Evolutionary conservation across 2,797 vertebrate species (phyloP).

Genomic region (Characodon lateralis): DNA sequence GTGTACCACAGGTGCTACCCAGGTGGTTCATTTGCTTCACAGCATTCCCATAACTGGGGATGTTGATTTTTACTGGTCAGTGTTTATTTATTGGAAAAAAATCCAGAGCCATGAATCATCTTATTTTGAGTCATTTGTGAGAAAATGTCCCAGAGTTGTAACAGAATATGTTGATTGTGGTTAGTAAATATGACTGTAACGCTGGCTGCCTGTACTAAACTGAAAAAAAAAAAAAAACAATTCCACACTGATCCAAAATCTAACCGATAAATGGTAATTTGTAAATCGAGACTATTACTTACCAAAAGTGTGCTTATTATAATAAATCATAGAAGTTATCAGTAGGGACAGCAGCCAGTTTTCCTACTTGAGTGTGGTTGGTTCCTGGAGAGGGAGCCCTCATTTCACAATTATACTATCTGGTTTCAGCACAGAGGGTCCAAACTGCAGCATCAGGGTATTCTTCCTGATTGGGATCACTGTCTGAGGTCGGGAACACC

Average conservation of each 20-base stretch:
- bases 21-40: not conserved
- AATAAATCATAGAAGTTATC: conserved; percentile 68
- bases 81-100: conserved; percentile 40
- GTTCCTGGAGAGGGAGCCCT: conserved; percentile 77
- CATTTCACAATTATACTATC: conserved; percentile 77
- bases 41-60: not conserved
- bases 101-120: conserved; percentile 58
- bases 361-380: conserved; percentile 71
- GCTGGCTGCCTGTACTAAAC: conserved; percentile 34
- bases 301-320: conserved; percentile 63
- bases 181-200: conserved; percentile 57
- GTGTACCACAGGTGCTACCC: not conserved
- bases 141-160: conserved; percentile 54
- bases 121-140: conserved; percentile 45
- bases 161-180: conserved; percentile 60
- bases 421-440: conserved; percentile 68
- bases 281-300: conserved; percentile 72
- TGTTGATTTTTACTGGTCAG: not conserved
- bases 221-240: not conserved
- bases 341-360: conserved; percentile 62
- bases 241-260: conserved; percentile 42
- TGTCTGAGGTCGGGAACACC: conserved; percentile 76
- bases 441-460: conserved; percentile 80
- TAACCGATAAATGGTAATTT: conserved; percentile 58
- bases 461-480: conserved; percentile 75